Percentiles rank a stretch among this genome's conserved stretches.
Conservation (phyloP, 2,888 invertebrate species). For the Blastobasis lacticolella region DNA sequence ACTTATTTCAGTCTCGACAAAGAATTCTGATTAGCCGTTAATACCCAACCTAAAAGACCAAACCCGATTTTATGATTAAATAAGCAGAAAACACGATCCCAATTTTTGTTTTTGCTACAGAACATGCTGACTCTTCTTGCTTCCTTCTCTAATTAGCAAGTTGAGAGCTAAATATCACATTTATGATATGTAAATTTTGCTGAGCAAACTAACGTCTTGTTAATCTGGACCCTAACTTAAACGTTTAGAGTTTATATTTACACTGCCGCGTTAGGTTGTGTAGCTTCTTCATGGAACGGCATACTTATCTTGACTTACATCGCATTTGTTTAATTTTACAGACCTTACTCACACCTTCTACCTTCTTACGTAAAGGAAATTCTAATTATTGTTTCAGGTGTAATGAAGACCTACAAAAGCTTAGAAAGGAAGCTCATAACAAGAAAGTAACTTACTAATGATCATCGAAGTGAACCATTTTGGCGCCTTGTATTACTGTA, state of each 20-base stretch:
- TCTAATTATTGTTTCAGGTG: neutral
- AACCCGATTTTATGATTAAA: no score
- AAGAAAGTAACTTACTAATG: neutral
- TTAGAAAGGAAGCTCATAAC: neutral
- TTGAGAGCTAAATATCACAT: constrained; percentile 72
- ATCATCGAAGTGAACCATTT: neutral
- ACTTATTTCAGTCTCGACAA: no score
- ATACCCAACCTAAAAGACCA: no score
- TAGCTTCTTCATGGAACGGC: neutral
- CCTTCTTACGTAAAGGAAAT: neutral
- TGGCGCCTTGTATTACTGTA: no score
- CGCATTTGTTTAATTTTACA: constrained; percentile 1
- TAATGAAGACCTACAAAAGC: neutral
- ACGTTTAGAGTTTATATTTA: constrained; percentile 29
- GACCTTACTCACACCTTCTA: neutral
- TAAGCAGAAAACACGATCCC: no score
- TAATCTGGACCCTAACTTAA: constrained; percentile 39
- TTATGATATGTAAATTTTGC: constrained; percentile 70
- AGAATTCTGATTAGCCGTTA: no score
- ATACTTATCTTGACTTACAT: constrained; percentile 3
- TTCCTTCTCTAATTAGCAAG: constrained; percentile 70
- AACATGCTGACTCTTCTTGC: constrained; percentile 41
- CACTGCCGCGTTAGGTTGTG: constrained; percentile 2
- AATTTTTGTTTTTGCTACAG: no score
- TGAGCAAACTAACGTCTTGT: constrained; percentile 28